Evolutionary conservation across 2,888 invertebrate genomes (phyloP).

Genomic region (Amorpha juglandis): DNA sequence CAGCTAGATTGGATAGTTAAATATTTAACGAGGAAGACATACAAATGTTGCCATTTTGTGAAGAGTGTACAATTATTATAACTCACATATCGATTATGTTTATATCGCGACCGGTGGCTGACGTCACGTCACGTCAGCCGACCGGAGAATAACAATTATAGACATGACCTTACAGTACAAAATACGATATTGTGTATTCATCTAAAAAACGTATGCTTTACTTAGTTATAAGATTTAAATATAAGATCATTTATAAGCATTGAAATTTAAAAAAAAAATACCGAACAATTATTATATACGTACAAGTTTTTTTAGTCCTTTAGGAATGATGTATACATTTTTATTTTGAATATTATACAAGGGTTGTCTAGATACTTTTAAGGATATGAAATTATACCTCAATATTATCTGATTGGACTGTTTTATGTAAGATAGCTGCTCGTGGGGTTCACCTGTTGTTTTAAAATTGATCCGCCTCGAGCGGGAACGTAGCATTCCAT

Average conservation of each 20-base stretch:
- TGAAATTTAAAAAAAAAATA: constrained; percentile 40
- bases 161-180: constrained; percentile 81
- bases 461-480: constrained; percentile 20
- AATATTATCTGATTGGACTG: constrained; percentile 61
- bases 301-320: constrained; percentile 54
- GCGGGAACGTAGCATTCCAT: constrained; percentile 41
- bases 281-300: constrained; percentile 64
- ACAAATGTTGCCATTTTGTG: constrained; percentile 54
- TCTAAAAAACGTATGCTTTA: constrained; percentile 77
- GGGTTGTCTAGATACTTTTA: constrained; percentile 62
- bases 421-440: constrained; percentile 58
- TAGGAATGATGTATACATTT: constrained; percentile 54
- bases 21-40: constrained; percentile 32
- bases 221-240: constrained; percentile 68
- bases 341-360: constrained; percentile 55
- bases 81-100: constrained; percentile 30
- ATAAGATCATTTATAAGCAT: constrained; percentile 52
- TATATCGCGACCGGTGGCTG: constrained; percentile 8
- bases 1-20: constrained; percentile 49
- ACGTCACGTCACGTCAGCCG: not conserved
- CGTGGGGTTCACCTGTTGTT: constrained; percentile 44
- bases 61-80: constrained; percentile 49
- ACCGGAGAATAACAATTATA: constrained; percentile 9
- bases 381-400: constrained; percentile 70
- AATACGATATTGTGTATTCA: constrained; percentile 77